A percentile compares a stretch with the other conserved stretches of the same genome.
These are phyloP conservation scores for Cheilosia vernalis DNA, from an alignment of 2,888 invertebrate genomes.

Conservation along the genomic window DNA sequence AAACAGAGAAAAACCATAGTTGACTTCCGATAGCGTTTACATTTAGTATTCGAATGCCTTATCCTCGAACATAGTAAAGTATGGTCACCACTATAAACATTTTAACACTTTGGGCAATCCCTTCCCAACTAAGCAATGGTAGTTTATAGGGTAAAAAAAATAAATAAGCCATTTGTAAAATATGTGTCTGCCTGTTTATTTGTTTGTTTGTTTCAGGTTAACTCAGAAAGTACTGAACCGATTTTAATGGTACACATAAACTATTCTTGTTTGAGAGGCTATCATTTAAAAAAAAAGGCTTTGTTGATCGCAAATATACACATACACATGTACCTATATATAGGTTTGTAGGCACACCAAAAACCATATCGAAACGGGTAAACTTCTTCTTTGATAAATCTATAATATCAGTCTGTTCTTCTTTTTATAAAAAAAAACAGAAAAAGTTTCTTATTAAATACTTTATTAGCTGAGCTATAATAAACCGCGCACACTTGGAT, in stretches of 20 bases:
- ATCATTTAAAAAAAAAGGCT: too few relatives aligned
- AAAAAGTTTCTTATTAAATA: not conserved
- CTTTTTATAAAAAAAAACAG: not conserved
- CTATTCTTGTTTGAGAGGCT: not conserved
- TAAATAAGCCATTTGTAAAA: not conserved
- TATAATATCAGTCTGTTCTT: not conserved
- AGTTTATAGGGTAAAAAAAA: not conserved
- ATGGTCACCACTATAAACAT: too few relatives aligned
- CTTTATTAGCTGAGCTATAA: not conserved
- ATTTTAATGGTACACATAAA: not conserved
- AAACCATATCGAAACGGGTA: constrained; percentile 1
- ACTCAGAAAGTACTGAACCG: not conserved
- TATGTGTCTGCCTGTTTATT: constrained; percentile 9
- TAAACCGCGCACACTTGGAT: not conserved
- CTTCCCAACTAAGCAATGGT: not conserved
- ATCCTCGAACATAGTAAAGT: too few relatives aligned
- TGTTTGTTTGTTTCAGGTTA: constrained; percentile 20
- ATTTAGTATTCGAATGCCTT: too few relatives aligned
- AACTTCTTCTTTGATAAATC: not conserved
- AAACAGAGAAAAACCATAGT: not conserved
- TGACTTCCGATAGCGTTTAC: too few relatives aligned
- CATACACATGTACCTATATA: too few relatives aligned
- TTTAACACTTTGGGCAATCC: not conserved
- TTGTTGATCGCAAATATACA: too few relatives aligned
- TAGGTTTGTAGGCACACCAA: not conserved